Base-by-base conservation (phyloP, 1,140 invertebrate species). In the Mercenaria mercenaria region DNA sequence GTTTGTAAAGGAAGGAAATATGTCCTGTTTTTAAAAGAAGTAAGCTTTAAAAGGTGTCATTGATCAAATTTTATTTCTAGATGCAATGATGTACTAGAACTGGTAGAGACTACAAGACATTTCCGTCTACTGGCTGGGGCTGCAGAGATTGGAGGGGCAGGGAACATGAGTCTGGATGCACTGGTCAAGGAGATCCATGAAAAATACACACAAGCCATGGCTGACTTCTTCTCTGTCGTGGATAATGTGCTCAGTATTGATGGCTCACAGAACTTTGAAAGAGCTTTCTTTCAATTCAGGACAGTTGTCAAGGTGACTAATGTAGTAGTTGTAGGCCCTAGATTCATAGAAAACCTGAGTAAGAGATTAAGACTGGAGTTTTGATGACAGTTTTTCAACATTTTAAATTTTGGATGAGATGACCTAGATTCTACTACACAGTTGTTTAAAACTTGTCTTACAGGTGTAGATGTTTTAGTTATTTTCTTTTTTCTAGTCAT, bases 31-130 rank as follows among this genome's bases (percentile, higher is more conserved):
- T n/a, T n/a, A n/a, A n/a, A n/a, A n/a, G n/a, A n/a, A n/a, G n/a
- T n/a, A n/a, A n/a, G n/a, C n/a, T n/a, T n/a, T n/a, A n/a, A n/a
- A n/a, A n/a, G n/a, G n/a, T n/a, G n/a, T n/a, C n/a, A n/a, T 47
- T 8, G 43, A 47, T 47, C 6, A 47, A 47, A 47, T 47, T 47
- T 47, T 15, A 47, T 47, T 47, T 47, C 43, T n/a, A 96, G 96
- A 83, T 96, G 96, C 77, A 96, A 96, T 91, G 96, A 96, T 93
- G 95, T 96, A 11, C 91, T 96, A 47, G 95, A 96, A 80, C 91
- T 96, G 32, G 94, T 96, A 4, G 95, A 96, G 86, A 96, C 96
- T 3, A 96, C 95, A 13, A 88, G 94, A 26, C 95, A 96, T 88
- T 96, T 96, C 93, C 93, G 94, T 32, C 91, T 95, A 37, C 91